Conservation (phyloP, 2,113 vertebrate species). For the Amia ocellicauda region DNA sequence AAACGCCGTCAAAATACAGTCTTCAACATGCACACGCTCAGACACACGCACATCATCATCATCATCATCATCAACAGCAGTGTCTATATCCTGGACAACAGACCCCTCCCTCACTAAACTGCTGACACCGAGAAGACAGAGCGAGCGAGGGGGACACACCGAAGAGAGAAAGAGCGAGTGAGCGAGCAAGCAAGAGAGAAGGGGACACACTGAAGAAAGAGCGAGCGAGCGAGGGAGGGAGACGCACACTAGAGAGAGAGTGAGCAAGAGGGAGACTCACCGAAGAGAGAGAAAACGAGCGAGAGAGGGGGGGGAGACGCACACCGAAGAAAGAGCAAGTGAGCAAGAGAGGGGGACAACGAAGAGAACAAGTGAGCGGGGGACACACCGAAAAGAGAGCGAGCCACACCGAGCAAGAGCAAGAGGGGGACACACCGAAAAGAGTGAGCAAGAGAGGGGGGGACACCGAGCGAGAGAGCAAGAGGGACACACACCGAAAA, state of each 20-base stretch:
- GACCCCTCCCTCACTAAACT: no score
- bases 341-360: background rate
- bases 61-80: no score
- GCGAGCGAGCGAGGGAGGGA: no score
- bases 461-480: no score
- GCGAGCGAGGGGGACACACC: background rate
- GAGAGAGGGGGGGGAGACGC: no score
- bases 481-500: background rate
- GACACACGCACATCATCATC: background rate
- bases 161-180: no score
- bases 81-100: no score
- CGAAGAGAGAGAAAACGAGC: no score
- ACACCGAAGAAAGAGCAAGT: background rate
- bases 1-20: background rate
- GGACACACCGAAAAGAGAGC: no score
- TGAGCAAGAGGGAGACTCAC: background rate
- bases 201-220: background rate
- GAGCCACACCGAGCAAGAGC: background rate
- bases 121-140: background rate
- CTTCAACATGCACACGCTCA: background rate
- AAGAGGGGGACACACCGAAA: background rate
- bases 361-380: background rate
- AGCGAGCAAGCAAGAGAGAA: background rate
- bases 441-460: background rate
- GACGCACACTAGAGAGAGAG: background rate